Base-by-base conservation (phyloP, 1,140 invertebrate genomes). In the Harpegnathos saltator region DNA sequence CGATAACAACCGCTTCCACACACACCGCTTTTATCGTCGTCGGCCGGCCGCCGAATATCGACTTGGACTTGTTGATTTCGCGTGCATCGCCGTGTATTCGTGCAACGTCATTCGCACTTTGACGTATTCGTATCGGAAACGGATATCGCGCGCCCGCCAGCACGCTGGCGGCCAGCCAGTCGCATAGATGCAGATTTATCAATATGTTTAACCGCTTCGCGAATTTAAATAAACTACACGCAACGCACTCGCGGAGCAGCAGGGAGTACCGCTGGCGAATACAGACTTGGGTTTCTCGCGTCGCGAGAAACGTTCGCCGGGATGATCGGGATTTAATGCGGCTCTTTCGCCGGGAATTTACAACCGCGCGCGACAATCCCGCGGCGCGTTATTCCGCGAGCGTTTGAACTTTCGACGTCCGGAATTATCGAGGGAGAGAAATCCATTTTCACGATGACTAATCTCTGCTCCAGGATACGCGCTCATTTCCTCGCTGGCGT, bases 1-100 rank as follows among this genome's bases (percentile, higher is more conserved):
- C 9, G 22, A 71, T 80, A 33, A 69, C 75, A 58, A 71, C 14
- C 52, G 50, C 19, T 75, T 75, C 59, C 22, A 52, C 48, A 58
- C 69, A 71, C 22, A n/a, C n/a, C n/a, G n/a, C n/a, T n/a, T n/a
- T 33, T 66, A 48, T 77, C 74, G 29, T 17, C 62, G 19, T 38
- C 74, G 48, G 38, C 48, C 54, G 48, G 19, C 52, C 29, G 29
- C 69, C 3, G 17, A 69, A 52, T 80, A 80, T 80, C 75, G 65
- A 80, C 75, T 80, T 22, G 38, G 65, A 80, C 75, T 80, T 80
- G 65, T 80, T 80, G 75, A 80, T 80, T 69, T 71, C 75, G 75
- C 14, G 29, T n/a, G 52, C 11, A 22, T 58, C 22, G 14, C 38
- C 11, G 65, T 69, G 38, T 71, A 80, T 80, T 80, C 59, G 38